Conservation (phyloP, 2,797 vertebrate species). For the Petrocephalus sullivani region DNA sequence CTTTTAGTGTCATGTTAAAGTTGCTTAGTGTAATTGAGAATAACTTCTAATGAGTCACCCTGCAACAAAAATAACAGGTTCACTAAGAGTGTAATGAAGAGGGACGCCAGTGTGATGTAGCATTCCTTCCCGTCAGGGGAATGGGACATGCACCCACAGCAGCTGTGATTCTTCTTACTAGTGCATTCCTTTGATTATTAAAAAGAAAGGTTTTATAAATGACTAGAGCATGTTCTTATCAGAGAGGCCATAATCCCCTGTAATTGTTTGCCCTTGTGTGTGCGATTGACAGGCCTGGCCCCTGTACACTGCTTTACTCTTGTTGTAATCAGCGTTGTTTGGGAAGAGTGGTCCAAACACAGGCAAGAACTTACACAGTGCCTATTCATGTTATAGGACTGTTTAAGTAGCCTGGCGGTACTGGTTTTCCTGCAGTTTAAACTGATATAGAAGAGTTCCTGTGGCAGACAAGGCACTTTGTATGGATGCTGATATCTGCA, state of each 20-base stretch:
- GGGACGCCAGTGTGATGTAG: not conserved
- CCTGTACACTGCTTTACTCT: constrained; percentile 10
- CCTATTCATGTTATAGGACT: not conserved
- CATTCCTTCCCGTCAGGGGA: not conserved
- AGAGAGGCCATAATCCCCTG: constrained; percentile 10
- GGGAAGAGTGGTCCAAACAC: constrained; percentile 1
- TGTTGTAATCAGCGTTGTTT: not conserved
- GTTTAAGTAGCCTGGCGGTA: not conserved
- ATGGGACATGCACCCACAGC: not conserved
- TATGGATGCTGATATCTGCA: too few species aligned
- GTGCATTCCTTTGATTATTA: constrained; percentile 23
- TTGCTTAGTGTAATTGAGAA: not conserved
- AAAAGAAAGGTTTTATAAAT: not conserved
- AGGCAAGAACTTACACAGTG: constrained; percentile 6
- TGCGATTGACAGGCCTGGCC: not conserved
- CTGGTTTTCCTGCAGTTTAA: too few species aligned
- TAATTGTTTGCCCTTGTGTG: not conserved
- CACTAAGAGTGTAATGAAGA: not conserved
- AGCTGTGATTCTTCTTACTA: not conserved
- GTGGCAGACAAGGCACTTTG: too few species aligned
- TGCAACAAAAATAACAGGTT: not conserved
- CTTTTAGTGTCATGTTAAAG: not conserved
- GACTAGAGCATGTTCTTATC: constrained; percentile 11
- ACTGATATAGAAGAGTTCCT: too few species aligned
- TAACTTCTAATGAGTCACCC: not conserved